Base-by-base conservation (phyloP, 1,140 invertebrate genomes). In the Drosophila albomicans region DNA sequence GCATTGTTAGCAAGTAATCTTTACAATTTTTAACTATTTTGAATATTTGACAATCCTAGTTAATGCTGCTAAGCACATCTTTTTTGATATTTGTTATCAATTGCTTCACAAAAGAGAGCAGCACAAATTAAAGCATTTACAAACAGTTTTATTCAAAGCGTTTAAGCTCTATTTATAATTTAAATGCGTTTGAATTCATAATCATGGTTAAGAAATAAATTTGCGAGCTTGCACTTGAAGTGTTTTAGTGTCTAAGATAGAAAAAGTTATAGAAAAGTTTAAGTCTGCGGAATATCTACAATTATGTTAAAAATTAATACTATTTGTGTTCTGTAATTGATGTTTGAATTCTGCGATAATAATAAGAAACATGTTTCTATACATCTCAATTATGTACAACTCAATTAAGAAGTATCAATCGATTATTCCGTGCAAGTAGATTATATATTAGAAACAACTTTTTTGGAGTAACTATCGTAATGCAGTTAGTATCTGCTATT, bases 401-500 rank as follows among this genome's bases (percentile, higher is more conserved):
- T 52, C n/a, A 54, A 54, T 54, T 15, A 38, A 32, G 32, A 32
- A 20, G 15, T 25, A 25, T 25, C 46, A 48, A 48, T 16, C 13
- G 6, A 48, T 48, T 20, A 20, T 30, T 13, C 1, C 28, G n/a
- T 32, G 1, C 1, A 32, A 15, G 51, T 35, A 15, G 5, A 32
- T 35, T 54, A 35, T 32, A 59, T 43, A 41, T 43, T 43, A 13
- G 10, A 25, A 43, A 43, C 2, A 43, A 43, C 38, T 3, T 10
- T 41, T 28, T 41, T 46, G 5, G 28, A 6, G 15, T 38, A 10
- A 10, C 35, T 8, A 7, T 38, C 13, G n/a, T 51, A 46, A 54
- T 56, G 28, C 11, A 56, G 30, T 57, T 64, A n/a, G 35, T 15
- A 43, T 41, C 20, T 54, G 49, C 56, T 48, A 51, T 68, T 54